Base-by-base conservation (phyloP, 2,797 vertebrate genomes). In the Picus viridis region DNA sequence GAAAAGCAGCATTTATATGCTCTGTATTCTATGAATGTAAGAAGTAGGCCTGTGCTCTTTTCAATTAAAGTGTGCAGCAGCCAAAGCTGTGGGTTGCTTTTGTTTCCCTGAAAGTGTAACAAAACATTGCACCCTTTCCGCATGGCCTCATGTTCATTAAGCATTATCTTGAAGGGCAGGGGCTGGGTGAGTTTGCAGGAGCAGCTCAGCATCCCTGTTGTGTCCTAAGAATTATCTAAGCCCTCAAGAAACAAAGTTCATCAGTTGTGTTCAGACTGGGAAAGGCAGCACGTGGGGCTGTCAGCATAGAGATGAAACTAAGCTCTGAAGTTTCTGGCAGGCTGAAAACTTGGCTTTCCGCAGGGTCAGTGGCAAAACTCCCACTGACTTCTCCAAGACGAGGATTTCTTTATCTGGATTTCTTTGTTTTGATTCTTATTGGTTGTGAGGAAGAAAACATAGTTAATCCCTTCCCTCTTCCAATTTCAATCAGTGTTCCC, bases 61-160 rank as follows among this genome's bases (percentile, higher is more conserved):
- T 30, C 30, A 27, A 0, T 45, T 80, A 43, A 22, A 8, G 27
- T 17, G 14, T 70, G 43, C 58, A 70, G 49, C n/a, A 53, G 64
- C 64, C 58, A 29, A 1, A 2, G 19, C 18, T 68, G 53, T n/a
- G 26, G 45, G 54, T 34, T 63, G 27, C 7, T 85, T 91, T 64
- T 88, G 16, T 47, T 23, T 41, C 36, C 41, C 20, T 43, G 17
- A 63, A 20, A n/a, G 23, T 26, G 12, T 62, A 63, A 22, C 14
- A 56, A 20, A 61, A 41, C 1, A 0, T 16, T 17, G 7, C 3
- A 5, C 7, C 26, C n/a, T 70, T 75, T 30, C 39, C n/a, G 27
- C 0, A 0, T 30, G 13, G 7, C 53, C 34, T 39, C 6, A 0
- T 49, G n/a, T 45, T 56, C 29, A 13, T 89, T 51, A 22, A 47